Evolutionary conservation across 1,140 invertebrate genomes (phyloP).

Genomic region (Platorchestia sp.): DNA sequence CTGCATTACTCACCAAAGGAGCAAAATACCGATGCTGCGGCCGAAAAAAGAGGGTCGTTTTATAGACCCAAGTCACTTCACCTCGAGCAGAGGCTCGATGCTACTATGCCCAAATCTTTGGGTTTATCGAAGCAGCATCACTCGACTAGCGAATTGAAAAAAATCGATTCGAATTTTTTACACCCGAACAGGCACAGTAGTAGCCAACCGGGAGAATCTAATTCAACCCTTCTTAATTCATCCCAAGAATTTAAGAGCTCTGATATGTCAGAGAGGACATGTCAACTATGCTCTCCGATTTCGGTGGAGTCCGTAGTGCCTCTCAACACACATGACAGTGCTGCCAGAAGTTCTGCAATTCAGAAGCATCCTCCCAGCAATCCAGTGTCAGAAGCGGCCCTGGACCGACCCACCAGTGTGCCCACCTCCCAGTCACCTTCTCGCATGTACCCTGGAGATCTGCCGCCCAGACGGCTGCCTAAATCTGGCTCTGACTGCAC

Average conservation of each 20-base stretch:
- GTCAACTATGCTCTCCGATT: not conserved
- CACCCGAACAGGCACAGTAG: not conserved
- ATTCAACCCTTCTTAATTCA: not conserved
- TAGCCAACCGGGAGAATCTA: not conserved
- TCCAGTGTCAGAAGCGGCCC: not conserved
- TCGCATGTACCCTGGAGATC: slow-evolving; percentile 3
- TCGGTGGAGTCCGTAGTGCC: not conserved
- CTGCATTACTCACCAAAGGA: slow-evolving; percentile 9
- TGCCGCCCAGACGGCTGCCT: slow-evolving; percentile 20
- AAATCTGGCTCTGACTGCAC: slow-evolving; percentile 37
- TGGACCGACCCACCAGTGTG: not conserved
- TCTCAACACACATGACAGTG: not conserved
- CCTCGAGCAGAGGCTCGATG: not conserved
- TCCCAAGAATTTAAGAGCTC: not conserved
- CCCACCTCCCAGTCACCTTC: not conserved
- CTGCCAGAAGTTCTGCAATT: not conserved
- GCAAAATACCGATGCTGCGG: not conserved
- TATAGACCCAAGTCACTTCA: slow-evolving; percentile 21
- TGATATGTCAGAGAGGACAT: not conserved
- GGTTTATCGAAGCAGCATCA: slow-evolving; percentile 9
- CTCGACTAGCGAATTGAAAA: slow-evolving; percentile 14
- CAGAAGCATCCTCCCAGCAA: not conserved
- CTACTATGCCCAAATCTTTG: not conserved
- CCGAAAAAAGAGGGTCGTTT: not conserved
- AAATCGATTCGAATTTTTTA: slow-evolving; percentile 26